Percentiles rank a stretch among this genome's conserved stretches.
Conservation (phyloP, 2,113 vertebrate species). For the Enhydra lutris region DNA sequence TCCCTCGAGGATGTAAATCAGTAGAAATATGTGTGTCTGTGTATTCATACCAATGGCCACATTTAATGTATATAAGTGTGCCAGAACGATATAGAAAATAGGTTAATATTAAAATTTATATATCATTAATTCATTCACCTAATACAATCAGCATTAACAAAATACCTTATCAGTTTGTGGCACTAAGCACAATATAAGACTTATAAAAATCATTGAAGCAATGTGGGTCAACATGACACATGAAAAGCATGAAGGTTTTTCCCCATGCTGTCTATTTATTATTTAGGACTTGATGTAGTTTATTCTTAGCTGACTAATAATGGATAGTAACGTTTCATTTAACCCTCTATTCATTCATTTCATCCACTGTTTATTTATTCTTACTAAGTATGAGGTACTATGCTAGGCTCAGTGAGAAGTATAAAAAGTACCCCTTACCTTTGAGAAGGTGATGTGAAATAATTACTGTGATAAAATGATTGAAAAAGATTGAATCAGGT, state of each 20-base stretch:
- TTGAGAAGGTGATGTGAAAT: background rate
- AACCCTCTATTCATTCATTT: background rate
- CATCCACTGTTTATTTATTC: background rate
- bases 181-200: background rate
- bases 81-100: background rate
- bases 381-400: background rate
- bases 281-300: background rate
- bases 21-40: background rate
- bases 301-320: background rate
- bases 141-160: background rate
- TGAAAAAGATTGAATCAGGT: background rate
- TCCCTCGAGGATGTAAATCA: background rate
- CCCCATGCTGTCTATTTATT: background rate
- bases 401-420: background rate
- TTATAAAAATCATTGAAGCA: background rate
- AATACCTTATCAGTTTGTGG: background rate
- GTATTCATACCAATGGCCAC: background rate
- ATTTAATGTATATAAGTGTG: background rate
- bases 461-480: background rate
- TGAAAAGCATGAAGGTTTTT: background rate
- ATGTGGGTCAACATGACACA: background rate
- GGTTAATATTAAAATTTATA: background rate
- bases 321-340: background rate
- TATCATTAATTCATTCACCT: background rate
- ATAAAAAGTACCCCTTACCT: background rate